Evolutionary conservation across 2,888 invertebrate species (phyloP).

Genomic region (Drosophila cognata): DNA sequence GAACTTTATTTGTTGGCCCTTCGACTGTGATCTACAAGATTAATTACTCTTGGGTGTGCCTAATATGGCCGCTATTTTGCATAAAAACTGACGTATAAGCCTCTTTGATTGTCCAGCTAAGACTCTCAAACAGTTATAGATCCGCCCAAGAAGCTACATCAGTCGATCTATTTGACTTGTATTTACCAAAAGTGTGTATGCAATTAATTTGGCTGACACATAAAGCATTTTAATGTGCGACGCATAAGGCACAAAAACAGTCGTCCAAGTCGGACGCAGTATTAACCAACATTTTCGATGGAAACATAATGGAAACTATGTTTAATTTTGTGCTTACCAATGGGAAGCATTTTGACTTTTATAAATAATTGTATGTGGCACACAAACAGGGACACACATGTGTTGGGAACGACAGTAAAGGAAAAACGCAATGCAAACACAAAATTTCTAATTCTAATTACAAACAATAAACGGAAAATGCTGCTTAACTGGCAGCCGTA

Average conservation of each 20-base stretch:
- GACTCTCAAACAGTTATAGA: neutral
- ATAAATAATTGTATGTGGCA: constrained; percentile 37
- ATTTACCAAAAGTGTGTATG: neutral
- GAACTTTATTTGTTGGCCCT: no score
- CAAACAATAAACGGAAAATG: constrained; percentile 72
- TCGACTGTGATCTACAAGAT: no score
- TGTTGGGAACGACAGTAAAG: constrained; percentile 35
- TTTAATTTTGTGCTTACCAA: constrained; percentile 71
- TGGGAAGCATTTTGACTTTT: constrained; percentile 48
- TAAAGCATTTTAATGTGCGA: constrained; percentile 60
- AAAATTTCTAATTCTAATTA: constrained; percentile 79
- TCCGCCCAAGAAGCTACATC: neutral
- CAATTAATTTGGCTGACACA: constrained; percentile 39
- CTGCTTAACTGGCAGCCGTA: constrained; percentile 49
- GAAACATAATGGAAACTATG: constrained; percentile 44
- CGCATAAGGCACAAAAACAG: constrained; percentile 62
- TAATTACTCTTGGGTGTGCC: no score
- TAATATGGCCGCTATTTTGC: accelerated
- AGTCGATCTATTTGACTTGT: neutral
- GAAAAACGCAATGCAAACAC: constrained; percentile 63
- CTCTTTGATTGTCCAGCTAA: neutral
- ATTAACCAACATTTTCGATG: constrained; percentile 51
- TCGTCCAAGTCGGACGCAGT: constrained; percentile 48
- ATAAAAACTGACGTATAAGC: accelerated
- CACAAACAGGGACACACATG: constrained; percentile 17